These are phyloP conservation scores for Diabrotica balteata DNA, from an alignment of 2,888 invertebrate species.

Conservation along the genomic window DNA sequence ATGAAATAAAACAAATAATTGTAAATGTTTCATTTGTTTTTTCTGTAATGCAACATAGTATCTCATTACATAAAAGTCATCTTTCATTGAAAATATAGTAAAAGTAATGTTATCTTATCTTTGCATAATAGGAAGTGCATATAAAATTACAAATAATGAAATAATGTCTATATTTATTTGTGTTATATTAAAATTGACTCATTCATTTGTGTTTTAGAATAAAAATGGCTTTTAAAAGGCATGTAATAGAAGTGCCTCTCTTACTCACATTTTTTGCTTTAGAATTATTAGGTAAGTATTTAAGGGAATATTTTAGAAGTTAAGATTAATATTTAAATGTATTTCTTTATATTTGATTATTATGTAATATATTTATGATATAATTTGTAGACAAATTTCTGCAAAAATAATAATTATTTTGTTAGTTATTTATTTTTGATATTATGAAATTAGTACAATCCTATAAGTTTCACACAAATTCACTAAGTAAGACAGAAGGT, in stretches of 20 bases:
- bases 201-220: constrained; percentile 7
- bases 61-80: neutral
- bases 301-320: neutral
- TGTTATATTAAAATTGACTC: neutral
- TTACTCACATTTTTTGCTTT: constrained; percentile 10
- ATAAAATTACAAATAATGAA: neutral
- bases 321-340: too few species aligned
- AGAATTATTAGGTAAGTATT: constrained; percentile 20
- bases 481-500: too few species aligned
- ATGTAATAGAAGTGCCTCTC: constrained; percentile 18
- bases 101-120: constrained; percentile 6
- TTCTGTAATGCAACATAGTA: too few species aligned
- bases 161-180: neutral
- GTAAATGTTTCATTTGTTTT: too few species aligned
- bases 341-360: too few species aligned
- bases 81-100: neutral
- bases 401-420: too few species aligned
- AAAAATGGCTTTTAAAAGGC: constrained; percentile 11
- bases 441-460: too few species aligned
- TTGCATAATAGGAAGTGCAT: constrained; percentile 7
- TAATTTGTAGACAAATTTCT: too few species aligned
- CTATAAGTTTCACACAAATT: too few species aligned
- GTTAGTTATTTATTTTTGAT: too few species aligned
- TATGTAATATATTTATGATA: too few species aligned
- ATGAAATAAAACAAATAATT: too few species aligned